Evolutionary conservation across 2,113 vertebrate genomes (phyloP).

Genomic region (Sciurus niger): DNA sequence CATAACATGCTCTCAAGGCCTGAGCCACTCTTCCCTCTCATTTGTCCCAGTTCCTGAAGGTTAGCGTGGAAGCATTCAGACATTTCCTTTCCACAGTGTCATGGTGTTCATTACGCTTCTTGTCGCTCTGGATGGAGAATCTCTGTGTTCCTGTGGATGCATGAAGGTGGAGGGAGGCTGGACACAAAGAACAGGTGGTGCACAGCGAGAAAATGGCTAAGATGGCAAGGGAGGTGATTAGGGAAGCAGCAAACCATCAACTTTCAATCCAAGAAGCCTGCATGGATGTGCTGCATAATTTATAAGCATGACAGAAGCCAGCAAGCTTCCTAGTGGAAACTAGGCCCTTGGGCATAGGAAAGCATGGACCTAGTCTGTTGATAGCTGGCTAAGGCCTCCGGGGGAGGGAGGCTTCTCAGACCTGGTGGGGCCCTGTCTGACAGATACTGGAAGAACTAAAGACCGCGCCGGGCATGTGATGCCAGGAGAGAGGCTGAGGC

Average conservation of each 20-base stretch:
- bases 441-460: not conserved
- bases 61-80: not conserved
- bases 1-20: not conserved
- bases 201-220: not conserved
- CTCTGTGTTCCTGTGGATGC: not conserved
- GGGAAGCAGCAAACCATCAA: not conserved
- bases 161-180: not conserved
- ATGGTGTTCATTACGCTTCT: not conserved
- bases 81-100: not conserved
- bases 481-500: not conserved
- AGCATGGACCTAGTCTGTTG: not conserved
- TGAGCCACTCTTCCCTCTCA: not conserved
- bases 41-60: slow-evolving; percentile 13
- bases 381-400: not conserved
- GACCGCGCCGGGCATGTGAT: too few species aligned
- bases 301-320: not conserved
- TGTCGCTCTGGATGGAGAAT: not conserved
- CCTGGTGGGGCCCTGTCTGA: accelerated
- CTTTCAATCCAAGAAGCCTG: not conserved
- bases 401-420: not conserved
- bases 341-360: not conserved
- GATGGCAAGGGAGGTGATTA: not conserved
- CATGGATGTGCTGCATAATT: not conserved
- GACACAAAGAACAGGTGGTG: not conserved
- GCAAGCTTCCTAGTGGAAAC: not conserved